A percentile compares a stretch with the other conserved stretches of the same genome.
These are phyloP conservation scores for Drosophila yooni DNA, from an alignment of 2,888 invertebrate genomes.

Conservation along the genomic window DNA sequence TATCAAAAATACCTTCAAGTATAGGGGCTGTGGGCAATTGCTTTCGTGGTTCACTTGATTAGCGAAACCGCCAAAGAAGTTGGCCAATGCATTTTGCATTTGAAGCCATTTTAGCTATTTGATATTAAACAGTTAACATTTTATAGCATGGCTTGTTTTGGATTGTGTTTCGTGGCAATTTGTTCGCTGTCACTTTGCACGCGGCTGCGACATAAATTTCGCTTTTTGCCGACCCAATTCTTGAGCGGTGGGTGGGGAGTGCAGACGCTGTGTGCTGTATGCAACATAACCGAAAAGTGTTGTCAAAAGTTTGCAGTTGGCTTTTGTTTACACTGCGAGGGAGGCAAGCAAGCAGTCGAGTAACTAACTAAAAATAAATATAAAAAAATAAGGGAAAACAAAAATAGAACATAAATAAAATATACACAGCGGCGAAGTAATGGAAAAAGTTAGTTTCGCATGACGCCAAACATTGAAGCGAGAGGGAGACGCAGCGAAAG, in stretches of 20 bases:
- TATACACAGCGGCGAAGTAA: conserved; percentile 74
- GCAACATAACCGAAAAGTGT: conserved; percentile 70
- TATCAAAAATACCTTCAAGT: background rate
- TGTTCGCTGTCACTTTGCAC: conserved; percentile 78
- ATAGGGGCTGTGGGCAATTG: background rate
- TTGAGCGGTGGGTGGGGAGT: conserved; percentile 1
- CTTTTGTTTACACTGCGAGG: conserved; percentile 68
- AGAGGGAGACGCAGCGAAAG: background rate
- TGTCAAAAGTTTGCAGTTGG: conserved; percentile 78
- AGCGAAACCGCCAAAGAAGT: conserved; percentile 43
- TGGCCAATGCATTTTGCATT: conserved; percentile 35
- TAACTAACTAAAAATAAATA: conserved; percentile 68
- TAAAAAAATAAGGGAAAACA: conserved; percentile 67
- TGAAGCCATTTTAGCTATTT: conserved; percentile 25
- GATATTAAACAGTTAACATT: conserved; percentile 38
- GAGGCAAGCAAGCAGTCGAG: conserved; percentile 48
- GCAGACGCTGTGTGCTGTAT: conserved; percentile 4
- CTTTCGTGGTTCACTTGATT: conserved; percentile 52
- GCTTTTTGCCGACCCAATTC: conserved; percentile 76
- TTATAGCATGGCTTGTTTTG: conserved; percentile 50
- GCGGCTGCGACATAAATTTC: conserved; percentile 79
- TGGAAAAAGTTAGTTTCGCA: conserved; percentile 80
- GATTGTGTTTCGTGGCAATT: conserved; percentile 68
- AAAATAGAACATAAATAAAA: conserved; percentile 77
- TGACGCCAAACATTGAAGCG: conserved; percentile 45